Conservation (phyloP, 2,797 vertebrate species). For the Chloroceryle inda region DNA sequence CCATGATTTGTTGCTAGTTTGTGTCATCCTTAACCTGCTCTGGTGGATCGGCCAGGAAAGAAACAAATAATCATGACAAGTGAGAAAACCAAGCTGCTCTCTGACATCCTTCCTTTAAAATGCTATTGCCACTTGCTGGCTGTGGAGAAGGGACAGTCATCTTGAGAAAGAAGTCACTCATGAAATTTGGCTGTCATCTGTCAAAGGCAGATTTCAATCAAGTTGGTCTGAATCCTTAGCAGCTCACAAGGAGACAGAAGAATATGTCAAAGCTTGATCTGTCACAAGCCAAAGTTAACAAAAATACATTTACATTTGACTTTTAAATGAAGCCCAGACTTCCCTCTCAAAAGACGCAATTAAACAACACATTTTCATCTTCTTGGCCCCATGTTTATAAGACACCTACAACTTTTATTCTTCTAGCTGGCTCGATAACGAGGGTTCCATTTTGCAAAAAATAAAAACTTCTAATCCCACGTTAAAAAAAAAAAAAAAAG, state of each 20-base stretch:
- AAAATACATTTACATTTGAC: conserved; percentile 41
- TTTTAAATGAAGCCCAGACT: conserved; percentile 40
- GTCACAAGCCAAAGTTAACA: conserved; percentile 26
- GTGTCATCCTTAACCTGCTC: conserved; percentile 37
- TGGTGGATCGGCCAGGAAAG: conserved; percentile 47
- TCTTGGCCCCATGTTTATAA: not conserved
- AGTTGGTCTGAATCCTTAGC: not conserved
- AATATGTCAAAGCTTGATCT: conserved; percentile 19
- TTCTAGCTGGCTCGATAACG: not conserved
- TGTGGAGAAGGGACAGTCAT: not conserved
- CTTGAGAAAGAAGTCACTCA: not conserved
- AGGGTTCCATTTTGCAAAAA: conserved; percentile 16
- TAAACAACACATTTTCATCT: not conserved
- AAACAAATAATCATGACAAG: conserved; percentile 53
- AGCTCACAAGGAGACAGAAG: not conserved
- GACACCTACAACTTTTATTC: conserved; percentile 5
- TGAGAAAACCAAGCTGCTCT: conserved; percentile 54
- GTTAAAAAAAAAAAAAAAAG: not conserved
- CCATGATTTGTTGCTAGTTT: conserved; percentile 38
- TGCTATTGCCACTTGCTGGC: not conserved
- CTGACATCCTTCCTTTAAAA: not conserved
- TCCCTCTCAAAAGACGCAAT: not conserved
- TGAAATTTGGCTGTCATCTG: conserved; percentile 22
- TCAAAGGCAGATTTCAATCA: not conserved
- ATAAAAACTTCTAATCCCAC: not conserved